phyloP scores from a whole-genome alignment of 2,888 invertebrate genomes.

The Helicoverpa assulta region DNA sequence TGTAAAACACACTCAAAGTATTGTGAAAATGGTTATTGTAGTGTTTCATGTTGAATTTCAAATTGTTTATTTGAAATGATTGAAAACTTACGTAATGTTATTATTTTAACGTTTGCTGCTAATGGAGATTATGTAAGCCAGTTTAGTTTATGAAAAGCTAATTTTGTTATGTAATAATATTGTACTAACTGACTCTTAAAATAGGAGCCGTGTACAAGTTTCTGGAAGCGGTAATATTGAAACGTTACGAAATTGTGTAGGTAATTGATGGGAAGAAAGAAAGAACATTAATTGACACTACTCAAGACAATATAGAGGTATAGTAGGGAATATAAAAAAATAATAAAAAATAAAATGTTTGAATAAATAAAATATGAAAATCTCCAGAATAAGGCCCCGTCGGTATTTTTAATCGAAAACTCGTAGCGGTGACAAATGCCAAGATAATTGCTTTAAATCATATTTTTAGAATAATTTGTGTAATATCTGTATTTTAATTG shows the following conservation, averaged over 20 bases:
- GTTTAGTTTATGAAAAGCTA: slow-evolving; percentile 7
- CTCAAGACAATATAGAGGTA: too few relatives aligned
- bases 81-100: slow-evolving; percentile 30
- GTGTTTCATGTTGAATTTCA: slow-evolving; percentile 7
- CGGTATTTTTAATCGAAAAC: slow-evolving; percentile 11
- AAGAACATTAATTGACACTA: not conserved
- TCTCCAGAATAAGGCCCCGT: slow-evolving; percentile 31
- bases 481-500: slow-evolving; percentile 23
- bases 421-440: slow-evolving; percentile 18
- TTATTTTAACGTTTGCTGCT: slow-evolving; percentile 21
- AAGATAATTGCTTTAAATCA: slow-evolving; percentile 24
- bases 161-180: slow-evolving; percentile 14
- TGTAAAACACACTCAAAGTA: slow-evolving; percentile 33
- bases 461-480: slow-evolving; percentile 9
- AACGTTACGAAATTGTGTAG: too few relatives aligned
- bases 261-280: too few relatives aligned
- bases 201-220: slow-evolving; percentile 14
- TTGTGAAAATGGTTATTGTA: slow-evolving; percentile 33
- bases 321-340: not conserved
- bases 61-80: slow-evolving; percentile 34
- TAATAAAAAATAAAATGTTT: too few relatives aligned
- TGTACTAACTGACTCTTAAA: not conserved
- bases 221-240: too few relatives aligned
- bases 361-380: too few relatives aligned
- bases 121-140: slow-evolving; percentile 14